A percentile compares a stretch with the other conserved stretches of the same genome.
These are phyloP conservation scores for Dermatophagoides farinae DNA, from an alignment of 1,140 invertebrate species.

Conservation along the genomic window DNA sequence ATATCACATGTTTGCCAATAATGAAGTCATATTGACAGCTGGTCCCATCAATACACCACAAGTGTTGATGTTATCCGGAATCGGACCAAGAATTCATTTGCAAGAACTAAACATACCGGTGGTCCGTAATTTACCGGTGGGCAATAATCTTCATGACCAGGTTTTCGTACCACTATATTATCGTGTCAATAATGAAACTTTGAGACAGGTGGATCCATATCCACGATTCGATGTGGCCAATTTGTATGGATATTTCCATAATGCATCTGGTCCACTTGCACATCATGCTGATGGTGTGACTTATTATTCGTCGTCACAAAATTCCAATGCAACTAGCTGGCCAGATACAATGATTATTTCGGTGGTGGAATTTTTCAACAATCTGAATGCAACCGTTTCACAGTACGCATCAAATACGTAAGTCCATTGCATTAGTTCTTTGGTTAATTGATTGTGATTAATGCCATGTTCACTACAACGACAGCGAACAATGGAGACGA, in stretches of 20 bases:
- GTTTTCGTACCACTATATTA: constrained; percentile 25
- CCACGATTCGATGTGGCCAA: background rate
- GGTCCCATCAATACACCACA: constrained; percentile 70
- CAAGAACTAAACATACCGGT: constrained; percentile 33
- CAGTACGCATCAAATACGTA: constrained; percentile 10
- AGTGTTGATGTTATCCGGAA: constrained; percentile 68
- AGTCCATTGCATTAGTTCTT: background rate
- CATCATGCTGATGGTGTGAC: constrained; percentile 9
- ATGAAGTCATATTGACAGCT: constrained; percentile 1
- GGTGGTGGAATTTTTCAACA: constrained; percentile 8
- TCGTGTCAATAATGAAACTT: background rate
- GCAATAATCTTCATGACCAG: constrained; percentile 33
- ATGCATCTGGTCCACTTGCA: constrained; percentile 44
- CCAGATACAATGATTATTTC: constrained; percentile 36
- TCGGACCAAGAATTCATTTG: constrained; percentile 57
- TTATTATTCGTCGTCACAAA: constrained; percentile 43
- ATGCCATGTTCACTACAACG: background rate
- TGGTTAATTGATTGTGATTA: background rate
- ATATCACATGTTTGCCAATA: background rate
- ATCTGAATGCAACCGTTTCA: constrained; percentile 2
- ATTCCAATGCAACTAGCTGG: constrained; percentile 44
- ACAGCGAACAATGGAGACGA: background rate
- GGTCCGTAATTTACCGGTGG: constrained; percentile 26
- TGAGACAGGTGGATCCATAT: background rate
- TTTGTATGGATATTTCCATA: constrained; percentile 3